Evolutionary conservation across 2,113 vertebrate species (phyloP).

Genomic region (Antigone vipio): DNA sequence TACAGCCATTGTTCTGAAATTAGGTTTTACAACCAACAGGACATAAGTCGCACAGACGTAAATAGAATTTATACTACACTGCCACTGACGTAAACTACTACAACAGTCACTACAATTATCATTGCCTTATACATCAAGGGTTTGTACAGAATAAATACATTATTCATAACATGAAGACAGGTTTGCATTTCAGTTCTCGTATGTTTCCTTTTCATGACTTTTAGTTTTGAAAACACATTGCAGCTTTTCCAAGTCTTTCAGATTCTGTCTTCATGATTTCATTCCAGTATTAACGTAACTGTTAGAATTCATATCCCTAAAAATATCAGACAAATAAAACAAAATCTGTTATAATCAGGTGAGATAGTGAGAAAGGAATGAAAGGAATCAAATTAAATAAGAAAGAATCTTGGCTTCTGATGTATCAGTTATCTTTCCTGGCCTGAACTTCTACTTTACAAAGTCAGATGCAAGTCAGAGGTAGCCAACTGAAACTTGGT

Average conservation of each 20-base stretch:
- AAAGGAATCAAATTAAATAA: neutral
- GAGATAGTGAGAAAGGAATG: neutral
- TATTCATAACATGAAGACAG: neutral
- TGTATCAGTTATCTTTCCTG: neutral
- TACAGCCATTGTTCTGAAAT: slow-evolving; percentile 10
- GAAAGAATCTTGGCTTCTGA: neutral
- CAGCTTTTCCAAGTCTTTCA: slow-evolving; percentile 33
- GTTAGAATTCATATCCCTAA: slow-evolving; percentile 50
- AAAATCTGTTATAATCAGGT: slow-evolving; percentile 28
- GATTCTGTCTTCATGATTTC: slow-evolving; percentile 24
- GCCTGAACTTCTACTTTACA: neutral
- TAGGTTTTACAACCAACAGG: neutral
- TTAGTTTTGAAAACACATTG: neutral
- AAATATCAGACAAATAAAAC: slow-evolving; percentile 47
- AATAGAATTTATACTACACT: neutral
- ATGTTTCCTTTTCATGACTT: neutral
- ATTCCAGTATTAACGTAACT: neutral
- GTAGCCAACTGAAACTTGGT: neutral
- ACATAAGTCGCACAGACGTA: neutral
- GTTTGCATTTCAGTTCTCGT: neutral
- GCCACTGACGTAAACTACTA: neutral
- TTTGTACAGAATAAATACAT: neutral
- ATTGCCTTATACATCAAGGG: neutral
- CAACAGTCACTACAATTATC: neutral
- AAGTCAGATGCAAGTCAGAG: neutral